Conservation (phyloP, 2,113 vertebrate genomes). For the Solea solea region DNA sequence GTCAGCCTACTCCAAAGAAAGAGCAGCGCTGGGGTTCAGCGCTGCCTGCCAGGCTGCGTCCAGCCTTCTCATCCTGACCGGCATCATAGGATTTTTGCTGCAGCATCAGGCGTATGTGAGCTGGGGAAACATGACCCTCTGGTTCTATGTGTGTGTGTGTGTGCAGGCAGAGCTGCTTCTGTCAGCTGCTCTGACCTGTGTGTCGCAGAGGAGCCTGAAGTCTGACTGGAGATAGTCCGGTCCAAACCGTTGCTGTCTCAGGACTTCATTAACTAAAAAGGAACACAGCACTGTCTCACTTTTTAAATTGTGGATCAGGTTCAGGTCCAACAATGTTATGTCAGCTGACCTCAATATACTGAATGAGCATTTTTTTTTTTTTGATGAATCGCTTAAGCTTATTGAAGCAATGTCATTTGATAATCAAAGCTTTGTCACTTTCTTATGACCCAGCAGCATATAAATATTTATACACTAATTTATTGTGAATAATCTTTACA, state of each 20-base stretch:
- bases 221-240: conserved; percentile 18
- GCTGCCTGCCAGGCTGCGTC: conserved; percentile 25
- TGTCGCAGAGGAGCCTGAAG: neutral
- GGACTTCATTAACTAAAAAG: no score
- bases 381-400: no score
- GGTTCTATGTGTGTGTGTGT: conserved; percentile 36
- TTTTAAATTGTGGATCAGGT: no score
- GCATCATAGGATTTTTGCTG: conserved; percentile 9
- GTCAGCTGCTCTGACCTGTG: conserved; percentile 10
- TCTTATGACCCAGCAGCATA: no score
- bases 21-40: conserved; percentile 21
- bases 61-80: conserved; percentile 16
- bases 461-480: no score
- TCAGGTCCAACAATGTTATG: no score
- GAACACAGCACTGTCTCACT: no score
- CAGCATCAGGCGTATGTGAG: conserved; percentile 15
- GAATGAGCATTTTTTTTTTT: no score
- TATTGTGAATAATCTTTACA: no score
- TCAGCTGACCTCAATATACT: no score
- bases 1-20: conserved; percentile 24
- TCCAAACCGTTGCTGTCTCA: neutral
- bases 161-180: conserved; percentile 37
- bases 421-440: no score
- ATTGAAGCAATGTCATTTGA: no score
- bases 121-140: conserved; percentile 4